Conservation (phyloP, 2,113 vertebrate genomes). For the Naja naja region DNA sequence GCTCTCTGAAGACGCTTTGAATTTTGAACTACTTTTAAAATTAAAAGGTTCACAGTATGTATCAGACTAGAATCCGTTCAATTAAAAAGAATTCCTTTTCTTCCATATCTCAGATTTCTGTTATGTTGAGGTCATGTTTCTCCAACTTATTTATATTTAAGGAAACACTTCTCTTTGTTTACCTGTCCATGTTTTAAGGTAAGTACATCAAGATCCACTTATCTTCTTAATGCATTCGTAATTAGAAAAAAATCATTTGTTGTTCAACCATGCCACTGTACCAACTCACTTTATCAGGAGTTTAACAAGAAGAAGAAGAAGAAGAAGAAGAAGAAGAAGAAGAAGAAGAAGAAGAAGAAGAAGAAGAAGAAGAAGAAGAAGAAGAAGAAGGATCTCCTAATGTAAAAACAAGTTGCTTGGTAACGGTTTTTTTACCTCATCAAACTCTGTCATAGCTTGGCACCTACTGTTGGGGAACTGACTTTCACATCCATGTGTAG, state of each 20-base stretch:
- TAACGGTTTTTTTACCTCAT: neutral
- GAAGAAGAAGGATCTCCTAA: neutral
- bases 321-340: too few species aligned
- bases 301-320: neutral
- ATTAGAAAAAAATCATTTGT: neutral
- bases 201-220: neutral
- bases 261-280: neutral
- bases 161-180: neutral
- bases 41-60: neutral
- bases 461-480: neutral
- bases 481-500: conserved; percentile 24
- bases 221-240: neutral
- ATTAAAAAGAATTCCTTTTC: neutral
- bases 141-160: neutral
- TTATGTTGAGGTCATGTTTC: neutral
- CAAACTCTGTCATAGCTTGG: neutral
- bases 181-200: neutral
- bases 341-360: too few species aligned
- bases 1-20: neutral
- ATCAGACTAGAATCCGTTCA: neutral
- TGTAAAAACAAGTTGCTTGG: conserved; percentile 43
- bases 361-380: too few species aligned
- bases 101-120: neutral
- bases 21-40: neutral
- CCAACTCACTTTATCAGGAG: neutral